These are phyloP conservation scores for Cyphomyrmex costatus DNA, from an alignment of 1,140 invertebrate species.

Conservation along the genomic window DNA sequence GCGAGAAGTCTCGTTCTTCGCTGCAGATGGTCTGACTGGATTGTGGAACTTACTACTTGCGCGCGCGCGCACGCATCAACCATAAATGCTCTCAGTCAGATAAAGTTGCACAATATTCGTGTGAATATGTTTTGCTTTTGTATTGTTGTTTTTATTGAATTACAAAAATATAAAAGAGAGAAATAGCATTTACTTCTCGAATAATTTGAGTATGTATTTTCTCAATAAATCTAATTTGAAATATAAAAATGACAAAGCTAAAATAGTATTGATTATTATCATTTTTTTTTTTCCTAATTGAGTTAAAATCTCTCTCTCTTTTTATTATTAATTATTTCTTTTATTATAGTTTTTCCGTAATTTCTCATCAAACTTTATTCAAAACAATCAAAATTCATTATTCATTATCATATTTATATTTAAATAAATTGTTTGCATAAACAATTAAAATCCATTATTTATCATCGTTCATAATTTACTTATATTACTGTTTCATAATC, in stretches of 20 bases:
- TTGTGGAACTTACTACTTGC: slow-evolving; percentile 52
- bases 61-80: slow-evolving; percentile 22
- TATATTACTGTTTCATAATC: slow-evolving; percentile 3
- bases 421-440: slow-evolving; percentile 12
- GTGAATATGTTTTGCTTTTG: not conserved
- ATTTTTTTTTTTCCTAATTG: not conserved
- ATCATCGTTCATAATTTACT: slow-evolving; percentile 31
- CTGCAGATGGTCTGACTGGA: slow-evolving; percentile 45
- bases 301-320: not conserved
- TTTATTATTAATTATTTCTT: too few relatives aligned
- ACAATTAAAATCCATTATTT: slow-evolving; percentile 25
- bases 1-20: not conserved
- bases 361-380: slow-evolving; percentile 2
- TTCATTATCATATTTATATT: not conserved
- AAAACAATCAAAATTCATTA: slow-evolving; percentile 4
- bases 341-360: not conserved
- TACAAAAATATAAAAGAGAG: not conserved
- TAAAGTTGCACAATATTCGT: not conserved
- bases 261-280: not conserved
- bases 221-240: not conserved
- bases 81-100: not conserved
- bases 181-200: not conserved
- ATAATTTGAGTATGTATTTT: not conserved
- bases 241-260: not conserved
- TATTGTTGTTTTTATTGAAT: not conserved